Percentiles rank a stretch among this genome's conserved stretches.
phyloP scores from a whole-genome alignment of 2,888 invertebrate species.

The Oxytorus armatus region DNA sequence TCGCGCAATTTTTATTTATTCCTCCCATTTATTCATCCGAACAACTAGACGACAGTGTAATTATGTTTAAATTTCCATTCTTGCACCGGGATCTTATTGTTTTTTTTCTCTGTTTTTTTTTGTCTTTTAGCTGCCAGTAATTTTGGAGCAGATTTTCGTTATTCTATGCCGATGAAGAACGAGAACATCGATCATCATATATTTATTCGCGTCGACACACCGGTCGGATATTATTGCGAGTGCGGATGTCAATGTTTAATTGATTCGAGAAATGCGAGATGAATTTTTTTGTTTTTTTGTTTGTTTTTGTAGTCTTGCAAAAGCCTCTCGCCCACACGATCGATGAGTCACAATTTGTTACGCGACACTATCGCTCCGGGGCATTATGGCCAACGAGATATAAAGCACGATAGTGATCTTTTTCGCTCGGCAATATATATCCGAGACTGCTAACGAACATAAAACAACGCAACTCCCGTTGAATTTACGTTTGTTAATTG shows the following conservation, averaged over 20 bases:
- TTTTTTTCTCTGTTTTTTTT: background rate
- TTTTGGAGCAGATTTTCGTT: background rate
- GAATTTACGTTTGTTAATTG: background rate
- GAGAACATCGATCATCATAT: background rate
- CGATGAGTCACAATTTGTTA: conserved; percentile 58
- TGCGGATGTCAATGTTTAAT: background rate
- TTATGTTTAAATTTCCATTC: background rate
- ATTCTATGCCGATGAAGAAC: background rate
- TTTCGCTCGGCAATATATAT: background rate
- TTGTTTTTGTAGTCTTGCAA: conserved; percentile 1
- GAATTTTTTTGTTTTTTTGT: background rate
- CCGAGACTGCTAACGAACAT: background rate
- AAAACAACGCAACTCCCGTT: background rate
- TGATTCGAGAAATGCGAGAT: conserved; percentile 2
- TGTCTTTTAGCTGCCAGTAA: no score
- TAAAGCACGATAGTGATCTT: conserved; percentile 42
- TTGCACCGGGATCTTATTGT: background rate
- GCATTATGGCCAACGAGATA: conserved; percentile 63
- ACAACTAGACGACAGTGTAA: background rate
- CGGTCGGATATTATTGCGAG: background rate
- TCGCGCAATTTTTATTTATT: background rate
- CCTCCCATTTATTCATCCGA: background rate
- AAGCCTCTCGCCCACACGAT: conserved; percentile 44
- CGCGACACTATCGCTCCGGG: conserved; percentile 62
- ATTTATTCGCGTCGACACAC: background rate